phyloP scores from a whole-genome alignment of 2,888 invertebrate genomes.

The Caenorhabditis sp. region DNA sequence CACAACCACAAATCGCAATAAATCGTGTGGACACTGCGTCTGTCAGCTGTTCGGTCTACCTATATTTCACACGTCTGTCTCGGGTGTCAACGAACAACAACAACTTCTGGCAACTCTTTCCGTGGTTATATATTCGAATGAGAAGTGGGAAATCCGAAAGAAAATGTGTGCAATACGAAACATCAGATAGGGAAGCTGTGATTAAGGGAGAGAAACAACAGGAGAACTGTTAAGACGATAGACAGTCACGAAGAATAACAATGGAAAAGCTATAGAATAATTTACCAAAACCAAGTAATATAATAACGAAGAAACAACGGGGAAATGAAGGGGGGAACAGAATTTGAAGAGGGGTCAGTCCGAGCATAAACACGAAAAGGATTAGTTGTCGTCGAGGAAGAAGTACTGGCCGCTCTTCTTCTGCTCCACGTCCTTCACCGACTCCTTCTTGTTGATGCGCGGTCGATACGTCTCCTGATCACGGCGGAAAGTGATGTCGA shows the following conservation, averaged over 20 bases:
- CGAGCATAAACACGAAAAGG: background rate
- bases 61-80: background rate
- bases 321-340: slow-evolving; percentile 3
- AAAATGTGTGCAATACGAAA: slow-evolving; percentile 5
- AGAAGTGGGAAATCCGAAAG: too few relatives aligned
- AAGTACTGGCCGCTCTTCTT: slow-evolving; percentile 97
- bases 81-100: slow-evolving; percentile 5
- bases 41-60: background rate
- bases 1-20: slow-evolving; percentile 2
- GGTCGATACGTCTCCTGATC: slow-evolving; percentile 99
- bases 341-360: background rate
- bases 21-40: background rate
- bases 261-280: background rate
- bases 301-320: slow-evolving; percentile 9
- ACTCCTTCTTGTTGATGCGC: slow-evolving; percentile 95
- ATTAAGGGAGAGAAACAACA: background rate
- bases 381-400: slow-evolving; percentile 92
- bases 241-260: background rate
- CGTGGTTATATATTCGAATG: too few relatives aligned
- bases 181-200: background rate
- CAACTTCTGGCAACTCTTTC: background rate
- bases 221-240: too few relatives aligned
- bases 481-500: slow-evolving; percentile 97
- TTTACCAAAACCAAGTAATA: slow-evolving; percentile 8
- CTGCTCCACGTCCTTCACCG: slow-evolving; percentile 98